Evolutionary conservation across 2,797 vertebrate species (phyloP).

Genomic region (Hippocampus kuda): DNA sequence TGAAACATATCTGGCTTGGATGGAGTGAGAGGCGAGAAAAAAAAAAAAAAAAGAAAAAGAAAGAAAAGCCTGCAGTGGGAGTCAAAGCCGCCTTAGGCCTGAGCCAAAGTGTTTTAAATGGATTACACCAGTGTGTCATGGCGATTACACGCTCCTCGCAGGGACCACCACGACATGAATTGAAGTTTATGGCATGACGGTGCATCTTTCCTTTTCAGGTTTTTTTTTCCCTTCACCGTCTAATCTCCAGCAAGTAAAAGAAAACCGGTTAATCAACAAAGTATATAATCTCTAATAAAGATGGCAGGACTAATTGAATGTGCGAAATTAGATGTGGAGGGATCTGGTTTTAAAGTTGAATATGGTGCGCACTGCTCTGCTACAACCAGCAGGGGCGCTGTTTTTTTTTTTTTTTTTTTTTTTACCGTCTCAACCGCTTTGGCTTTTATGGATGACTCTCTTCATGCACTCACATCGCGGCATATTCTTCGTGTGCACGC

Average conservation of each 20-base stretch:
- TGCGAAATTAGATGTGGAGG: background rate
- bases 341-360: background rate
- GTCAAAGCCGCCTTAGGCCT: conserved; percentile 48
- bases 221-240: conserved; percentile 21
- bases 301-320: background rate
- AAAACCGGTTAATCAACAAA: background rate
- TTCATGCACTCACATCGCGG: no score
- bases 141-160: conserved; percentile 64
- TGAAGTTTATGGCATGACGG: conserved; percentile 58
- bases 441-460: no score
- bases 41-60: conserved; percentile 35
- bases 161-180: conserved; percentile 61
- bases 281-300: background rate
- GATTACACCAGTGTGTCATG: conserved; percentile 72
- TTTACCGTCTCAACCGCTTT: no score
- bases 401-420: no score
- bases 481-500: no score
- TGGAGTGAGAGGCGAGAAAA: background rate
- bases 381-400: no score
- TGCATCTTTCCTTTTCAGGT: conserved; percentile 43
- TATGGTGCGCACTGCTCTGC: background rate
- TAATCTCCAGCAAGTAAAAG: background rate
- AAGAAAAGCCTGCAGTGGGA: conserved; percentile 45
- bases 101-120: conserved; percentile 70
- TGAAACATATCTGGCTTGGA: conserved; percentile 45